phyloP scores from a whole-genome alignment of 2,113 vertebrate genomes.

The Gallinago jamesoni region DNA sequence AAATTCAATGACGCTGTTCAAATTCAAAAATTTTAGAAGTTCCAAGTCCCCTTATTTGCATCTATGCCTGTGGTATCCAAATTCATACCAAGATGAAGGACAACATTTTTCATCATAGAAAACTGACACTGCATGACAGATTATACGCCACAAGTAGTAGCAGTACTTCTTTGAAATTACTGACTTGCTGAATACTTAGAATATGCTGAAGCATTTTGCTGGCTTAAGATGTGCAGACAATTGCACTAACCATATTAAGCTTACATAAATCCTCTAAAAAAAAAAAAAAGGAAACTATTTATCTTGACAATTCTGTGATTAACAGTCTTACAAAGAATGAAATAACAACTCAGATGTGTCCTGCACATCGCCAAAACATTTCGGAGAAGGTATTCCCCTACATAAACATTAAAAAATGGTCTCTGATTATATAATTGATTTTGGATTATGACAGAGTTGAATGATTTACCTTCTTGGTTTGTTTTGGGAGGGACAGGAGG shows the following conservation, averaged over 20 bases:
- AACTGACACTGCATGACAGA: neutral
- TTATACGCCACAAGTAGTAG: neutral
- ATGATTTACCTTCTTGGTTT: neutral
- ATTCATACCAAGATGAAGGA: neutral
- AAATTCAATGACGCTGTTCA: neutral
- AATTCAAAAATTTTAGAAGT: neutral
- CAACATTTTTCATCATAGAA: neutral
- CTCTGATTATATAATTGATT: neutral
- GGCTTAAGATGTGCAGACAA: neutral
- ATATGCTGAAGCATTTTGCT: neutral
- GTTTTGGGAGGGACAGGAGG: neutral
- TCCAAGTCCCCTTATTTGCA: neutral
- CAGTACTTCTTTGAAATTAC: neutral
- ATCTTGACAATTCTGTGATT: neutral
- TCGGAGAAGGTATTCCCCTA: neutral
- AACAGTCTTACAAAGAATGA: neutral
- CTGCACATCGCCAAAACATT: neutral
- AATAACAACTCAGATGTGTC: neutral
- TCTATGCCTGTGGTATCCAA: rapidly evolving
- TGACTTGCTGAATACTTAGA: neutral
- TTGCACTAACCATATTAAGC: neutral
- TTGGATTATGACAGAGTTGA: neutral
- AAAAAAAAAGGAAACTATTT: neutral
- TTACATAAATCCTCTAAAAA: neutral
- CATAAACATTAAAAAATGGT: neutral